Evolutionary conservation across 64 coral and sea anemone genomes (phyloP).

Genomic region (Stichodactyla helianthus): DNA sequence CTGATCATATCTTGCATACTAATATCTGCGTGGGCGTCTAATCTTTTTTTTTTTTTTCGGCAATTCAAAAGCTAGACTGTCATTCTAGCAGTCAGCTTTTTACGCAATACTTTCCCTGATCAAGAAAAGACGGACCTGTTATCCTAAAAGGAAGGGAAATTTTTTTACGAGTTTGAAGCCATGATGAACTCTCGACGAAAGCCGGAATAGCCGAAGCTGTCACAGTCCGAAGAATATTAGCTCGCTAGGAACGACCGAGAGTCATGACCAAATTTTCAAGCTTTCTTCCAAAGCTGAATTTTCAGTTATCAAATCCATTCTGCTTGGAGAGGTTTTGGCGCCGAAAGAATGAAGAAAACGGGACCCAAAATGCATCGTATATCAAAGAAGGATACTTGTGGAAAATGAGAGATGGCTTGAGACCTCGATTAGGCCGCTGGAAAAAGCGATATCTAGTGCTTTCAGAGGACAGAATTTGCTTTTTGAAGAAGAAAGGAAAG

Average conservation of each 20-base stretch:
- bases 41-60: background rate
- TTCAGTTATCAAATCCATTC: conserved; percentile 1
- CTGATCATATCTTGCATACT: background rate
- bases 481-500: conserved; percentile 28
- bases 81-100: background rate
- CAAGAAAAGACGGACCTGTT: background rate
- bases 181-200: background rate
- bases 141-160: background rate
- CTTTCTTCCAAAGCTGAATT: conserved; percentile 1
- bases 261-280: background rate
- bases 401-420: conserved; percentile 16
- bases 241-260: background rate
- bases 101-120: background rate
- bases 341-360: background rate
- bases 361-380: background rate
- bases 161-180: background rate
- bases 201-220: background rate
- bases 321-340: background rate
- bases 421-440: background rate
- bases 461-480: background rate
- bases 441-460: conserved; percentile 17
- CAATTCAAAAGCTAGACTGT: background rate
- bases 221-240: background rate
- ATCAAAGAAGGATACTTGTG: conserved; percentile 32
- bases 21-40: background rate